Conservation (phyloP, 2,888 invertebrate species). For the Tenthredo mesomela region DNA sequence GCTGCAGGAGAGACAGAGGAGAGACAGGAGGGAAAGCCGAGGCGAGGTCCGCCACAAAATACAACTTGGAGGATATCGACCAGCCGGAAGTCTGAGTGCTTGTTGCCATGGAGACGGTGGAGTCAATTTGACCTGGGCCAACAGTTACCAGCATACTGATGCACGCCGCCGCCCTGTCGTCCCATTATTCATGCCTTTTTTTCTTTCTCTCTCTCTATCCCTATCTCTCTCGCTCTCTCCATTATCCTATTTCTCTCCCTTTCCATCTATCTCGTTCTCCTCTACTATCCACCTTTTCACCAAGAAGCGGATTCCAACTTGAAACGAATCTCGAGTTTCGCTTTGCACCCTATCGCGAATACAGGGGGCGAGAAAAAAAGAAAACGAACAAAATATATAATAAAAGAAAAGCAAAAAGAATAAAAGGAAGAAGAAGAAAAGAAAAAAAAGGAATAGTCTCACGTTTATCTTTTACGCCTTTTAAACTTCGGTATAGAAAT, state of each 20-base stretch:
- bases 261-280: conserved; percentile 7
- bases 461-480: not conserved
- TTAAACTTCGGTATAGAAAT: not conserved
- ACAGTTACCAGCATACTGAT: conserved; percentile 75
- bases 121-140: conserved; percentile 81
- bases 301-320: conserved; percentile 31
- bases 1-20: conserved; percentile 42
- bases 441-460: not conserved
- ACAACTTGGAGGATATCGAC: conserved; percentile 79
- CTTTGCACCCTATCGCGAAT: conserved; percentile 19
- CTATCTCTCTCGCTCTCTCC: not conserved
- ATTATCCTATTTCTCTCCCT: no score
- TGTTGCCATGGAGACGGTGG: conserved; percentile 80
- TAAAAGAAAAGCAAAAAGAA: not conserved
- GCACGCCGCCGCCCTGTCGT: conserved; percentile 64
- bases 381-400: not conserved
- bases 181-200: conserved; percentile 71
- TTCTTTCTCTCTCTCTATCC: conserved; percentile 32
- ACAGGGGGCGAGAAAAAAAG: conserved; percentile 1
- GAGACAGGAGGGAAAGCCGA: conserved; percentile 53
- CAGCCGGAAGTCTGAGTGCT: conserved; percentile 78
- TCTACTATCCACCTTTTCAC: conserved; percentile 26
- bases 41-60: conserved; percentile 70
- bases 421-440: not conserved
- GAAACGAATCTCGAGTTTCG: conserved; percentile 14